Conservation (phyloP, 2,888 invertebrate genomes). For the Sericinus montela region DNA sequence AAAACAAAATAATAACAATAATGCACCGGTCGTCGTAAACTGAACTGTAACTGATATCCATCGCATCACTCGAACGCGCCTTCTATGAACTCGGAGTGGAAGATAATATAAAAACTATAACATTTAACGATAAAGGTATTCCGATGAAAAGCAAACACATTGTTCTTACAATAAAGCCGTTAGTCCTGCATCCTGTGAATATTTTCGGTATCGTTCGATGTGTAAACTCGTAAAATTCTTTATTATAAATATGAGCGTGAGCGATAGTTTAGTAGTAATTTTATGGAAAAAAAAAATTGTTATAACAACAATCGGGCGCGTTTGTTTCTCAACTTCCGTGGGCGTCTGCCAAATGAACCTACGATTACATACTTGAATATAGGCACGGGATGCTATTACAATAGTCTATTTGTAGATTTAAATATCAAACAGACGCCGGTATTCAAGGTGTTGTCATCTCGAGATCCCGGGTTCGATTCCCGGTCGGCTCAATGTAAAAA, state of each 20-base stretch:
- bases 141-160: conserved; percentile 46
- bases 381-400: too few relatives aligned
- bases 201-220: conserved; percentile 61
- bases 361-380: too few relatives aligned
- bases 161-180: conserved; percentile 41
- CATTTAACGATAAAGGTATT: conserved; percentile 27
- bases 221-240: conserved; percentile 66
- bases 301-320: conserved; percentile 58
- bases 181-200: conserved; percentile 61
- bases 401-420: too few relatives aligned
- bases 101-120: conserved; percentile 28
- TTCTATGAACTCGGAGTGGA: conserved; percentile 20
- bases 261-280: conserved; percentile 54
- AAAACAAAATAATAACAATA: too few relatives aligned
- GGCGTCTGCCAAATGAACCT: conserved; percentile 30
- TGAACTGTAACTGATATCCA: conserved; percentile 19
- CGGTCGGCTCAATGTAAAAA: too few relatives aligned
- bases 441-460: too few relatives aligned
- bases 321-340: conserved; percentile 52
- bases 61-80: conserved; percentile 15
- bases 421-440: too few relatives aligned
- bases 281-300: conserved; percentile 54
- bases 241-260: conserved; percentile 66
- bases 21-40: conserved; percentile 1
- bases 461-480: too few relatives aligned